Percentiles rank a stretch among this genome's conserved stretches.
Evolutionary conservation across 2,113 vertebrate genomes (phyloP).

Genomic region (Pedionomus torquatus): DNA sequence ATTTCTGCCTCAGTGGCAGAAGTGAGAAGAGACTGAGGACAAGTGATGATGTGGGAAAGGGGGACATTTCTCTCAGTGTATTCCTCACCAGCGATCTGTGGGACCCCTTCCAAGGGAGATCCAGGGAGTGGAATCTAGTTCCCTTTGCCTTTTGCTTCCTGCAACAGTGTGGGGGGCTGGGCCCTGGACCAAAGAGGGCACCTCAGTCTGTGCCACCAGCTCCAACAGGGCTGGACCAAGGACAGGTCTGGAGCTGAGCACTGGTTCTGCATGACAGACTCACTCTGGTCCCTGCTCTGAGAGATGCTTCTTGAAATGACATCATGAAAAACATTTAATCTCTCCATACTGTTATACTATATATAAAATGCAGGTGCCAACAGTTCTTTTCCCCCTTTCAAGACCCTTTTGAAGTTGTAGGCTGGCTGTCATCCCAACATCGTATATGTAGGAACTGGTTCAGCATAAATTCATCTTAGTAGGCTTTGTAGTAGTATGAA

Average conservation of each 20-base stretch:
- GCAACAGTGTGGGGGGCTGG: accelerated
- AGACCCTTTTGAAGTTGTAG: not conserved
- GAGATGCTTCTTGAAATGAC: not conserved
- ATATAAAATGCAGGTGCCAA: not conserved
- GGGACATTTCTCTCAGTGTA: not conserved
- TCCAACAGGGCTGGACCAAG: not conserved
- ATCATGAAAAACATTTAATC: not conserved
- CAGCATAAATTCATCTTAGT: not conserved
- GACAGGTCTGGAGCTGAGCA: not conserved
- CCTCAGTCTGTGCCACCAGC: accelerated
- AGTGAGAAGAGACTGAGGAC: not conserved
- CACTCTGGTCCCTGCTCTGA: not conserved
- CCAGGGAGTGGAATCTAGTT: not conserved
- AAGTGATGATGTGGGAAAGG: not conserved
- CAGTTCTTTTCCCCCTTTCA: not conserved
- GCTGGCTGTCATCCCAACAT: not conserved
- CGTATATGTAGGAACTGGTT: not conserved
- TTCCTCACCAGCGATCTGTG: not conserved
- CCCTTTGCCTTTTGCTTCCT: not conserved
- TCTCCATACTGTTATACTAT: not conserved
- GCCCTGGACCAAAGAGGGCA: not conserved
- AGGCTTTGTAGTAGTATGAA: not conserved
- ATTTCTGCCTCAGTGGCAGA: not conserved
- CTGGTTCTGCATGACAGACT: accelerated
- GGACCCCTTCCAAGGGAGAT: not conserved